phyloP scores from a whole-genome alignment of 1,140 invertebrate genomes.

The Pectinophora gossypiella region DNA sequence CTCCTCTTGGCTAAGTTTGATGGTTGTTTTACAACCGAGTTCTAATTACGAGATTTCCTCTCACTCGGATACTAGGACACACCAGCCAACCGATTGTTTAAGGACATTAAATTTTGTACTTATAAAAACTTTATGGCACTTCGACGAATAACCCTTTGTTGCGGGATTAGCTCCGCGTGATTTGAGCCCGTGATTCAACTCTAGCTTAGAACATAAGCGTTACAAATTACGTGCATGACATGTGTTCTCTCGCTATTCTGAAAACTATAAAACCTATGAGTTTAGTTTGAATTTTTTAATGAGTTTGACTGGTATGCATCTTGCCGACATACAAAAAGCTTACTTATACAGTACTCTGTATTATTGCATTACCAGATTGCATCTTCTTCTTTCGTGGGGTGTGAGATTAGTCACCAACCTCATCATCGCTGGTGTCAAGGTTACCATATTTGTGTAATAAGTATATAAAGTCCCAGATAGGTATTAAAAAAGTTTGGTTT shows the following conservation, averaged over 20 bases:
- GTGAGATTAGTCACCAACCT: no score
- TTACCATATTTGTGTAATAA: no score
- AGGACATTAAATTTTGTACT: conserved; percentile 43
- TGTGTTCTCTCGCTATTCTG: neutral
- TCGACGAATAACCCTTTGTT: conserved; percentile 59
- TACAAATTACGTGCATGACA: neutral
- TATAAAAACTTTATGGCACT: conserved; percentile 58
- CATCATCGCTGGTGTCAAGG: no score
- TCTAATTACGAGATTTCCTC: conserved; percentile 64
- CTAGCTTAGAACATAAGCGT: neutral
- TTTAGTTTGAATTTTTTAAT: no score
- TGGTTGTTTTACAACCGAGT: conserved; percentile 65
- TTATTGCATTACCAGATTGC: no score
- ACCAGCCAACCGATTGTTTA: conserved; percentile 42
- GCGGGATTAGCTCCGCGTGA: conserved; percentile 43
- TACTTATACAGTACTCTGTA: no score
- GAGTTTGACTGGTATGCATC: no score
- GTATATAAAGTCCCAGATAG: no score
- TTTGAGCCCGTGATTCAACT: neutral
- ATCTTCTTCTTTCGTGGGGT: no score
- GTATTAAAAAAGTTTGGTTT: neutral
- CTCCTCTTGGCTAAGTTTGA: conserved; percentile 59
- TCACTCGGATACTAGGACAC: conserved; percentile 49
- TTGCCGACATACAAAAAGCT: no score
- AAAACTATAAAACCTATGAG: neutral